Percentiles rank a stretch among this genome's conserved stretches.
Evolutionary conservation across 2,888 invertebrate genomes (phyloP).

Genomic region (Aleiodes alternator): DNA sequence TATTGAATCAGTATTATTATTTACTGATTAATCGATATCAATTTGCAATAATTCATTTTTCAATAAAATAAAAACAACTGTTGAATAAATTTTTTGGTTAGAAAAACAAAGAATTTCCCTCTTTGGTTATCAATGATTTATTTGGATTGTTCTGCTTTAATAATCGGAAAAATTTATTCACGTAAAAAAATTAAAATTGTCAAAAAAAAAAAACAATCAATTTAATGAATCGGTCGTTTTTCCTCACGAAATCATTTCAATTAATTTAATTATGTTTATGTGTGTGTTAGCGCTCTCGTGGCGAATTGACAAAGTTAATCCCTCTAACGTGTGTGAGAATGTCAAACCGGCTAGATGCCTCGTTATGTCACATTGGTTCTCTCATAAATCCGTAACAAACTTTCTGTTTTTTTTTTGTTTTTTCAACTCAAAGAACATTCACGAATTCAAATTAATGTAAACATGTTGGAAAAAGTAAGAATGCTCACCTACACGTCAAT

Average conservation of each 20-base stretch:
- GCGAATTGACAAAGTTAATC: slow-evolving; percentile 37
- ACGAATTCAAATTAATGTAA: slow-evolving; percentile 5
- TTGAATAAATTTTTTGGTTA: not conserved
- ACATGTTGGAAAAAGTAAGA: not conserved
- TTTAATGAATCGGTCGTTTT: not conserved
- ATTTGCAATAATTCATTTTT: not conserved
- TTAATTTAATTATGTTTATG: too few relatives aligned
- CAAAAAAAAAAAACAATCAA: not conserved
- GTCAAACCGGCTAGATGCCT: slow-evolving; percentile 40
- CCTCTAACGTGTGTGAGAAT: slow-evolving; percentile 21
- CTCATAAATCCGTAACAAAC: too few relatives aligned
- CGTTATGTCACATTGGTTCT: slow-evolving; percentile 40
- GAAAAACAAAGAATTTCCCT: not conserved
- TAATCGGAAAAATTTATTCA: not conserved
- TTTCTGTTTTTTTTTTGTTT: too few relatives aligned
- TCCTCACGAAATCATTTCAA: too few relatives aligned
- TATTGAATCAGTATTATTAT: not conserved
- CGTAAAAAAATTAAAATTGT: not conserved
- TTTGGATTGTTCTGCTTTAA: slow-evolving; percentile 6
- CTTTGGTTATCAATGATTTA: not conserved
- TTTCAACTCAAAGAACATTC: not conserved
- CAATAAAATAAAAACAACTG: not conserved
- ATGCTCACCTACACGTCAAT: slow-evolving; percentile 32
- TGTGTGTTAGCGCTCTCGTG: slow-evolving; percentile 35
- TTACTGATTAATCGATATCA: not conserved